Evolutionary conservation across 37 sponge, comb jelly and placozoan genomes (phyloP).

Genomic region (Halichondria panicea): DNA sequence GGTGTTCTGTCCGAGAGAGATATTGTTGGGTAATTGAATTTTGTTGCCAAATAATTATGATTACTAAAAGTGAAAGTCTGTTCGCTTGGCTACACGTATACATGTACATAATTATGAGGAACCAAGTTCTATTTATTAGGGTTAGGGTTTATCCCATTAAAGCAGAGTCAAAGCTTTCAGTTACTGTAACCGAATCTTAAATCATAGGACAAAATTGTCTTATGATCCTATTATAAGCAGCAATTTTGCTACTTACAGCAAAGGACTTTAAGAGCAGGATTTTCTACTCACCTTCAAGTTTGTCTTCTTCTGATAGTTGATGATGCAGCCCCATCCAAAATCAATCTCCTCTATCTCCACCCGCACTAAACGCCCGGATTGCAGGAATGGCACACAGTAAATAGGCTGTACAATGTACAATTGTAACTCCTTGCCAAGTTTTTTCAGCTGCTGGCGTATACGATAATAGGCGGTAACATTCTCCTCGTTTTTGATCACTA

Average conservation of each 20-base stretch:
- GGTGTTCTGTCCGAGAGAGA: slow-evolving; percentile 46
- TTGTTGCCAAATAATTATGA: no score
- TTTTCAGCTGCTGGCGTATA: slow-evolving; percentile 83
- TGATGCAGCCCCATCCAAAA: slow-evolving; percentile 96
- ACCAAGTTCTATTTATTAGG: no score
- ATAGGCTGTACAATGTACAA: slow-evolving; percentile 70
- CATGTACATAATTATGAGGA: no score
- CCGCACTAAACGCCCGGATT: slow-evolving; percentile 89
- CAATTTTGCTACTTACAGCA: background rate
- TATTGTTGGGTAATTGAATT: no score
- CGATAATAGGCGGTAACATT: slow-evolving; percentile 78
- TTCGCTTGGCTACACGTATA: no score
- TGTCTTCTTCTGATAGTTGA: slow-evolving; percentile 96
- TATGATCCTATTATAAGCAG: background rate
- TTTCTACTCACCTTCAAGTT: slow-evolving; percentile 52
- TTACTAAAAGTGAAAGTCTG: no score
- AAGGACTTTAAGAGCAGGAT: no score
- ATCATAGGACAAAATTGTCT: background rate
- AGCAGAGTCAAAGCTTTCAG: no score
- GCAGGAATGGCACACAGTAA: slow-evolving; percentile 92
- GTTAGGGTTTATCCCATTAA: no score
- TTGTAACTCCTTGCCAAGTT: slow-evolving; percentile 76
- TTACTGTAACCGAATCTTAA: background rate
- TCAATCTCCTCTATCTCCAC: slow-evolving; percentile 77
- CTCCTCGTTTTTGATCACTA: slow-evolving; percentile 82